Evolutionary conservation across 2,888 invertebrate genomes (phyloP).

Genomic region (Anarsia innoxiella): DNA sequence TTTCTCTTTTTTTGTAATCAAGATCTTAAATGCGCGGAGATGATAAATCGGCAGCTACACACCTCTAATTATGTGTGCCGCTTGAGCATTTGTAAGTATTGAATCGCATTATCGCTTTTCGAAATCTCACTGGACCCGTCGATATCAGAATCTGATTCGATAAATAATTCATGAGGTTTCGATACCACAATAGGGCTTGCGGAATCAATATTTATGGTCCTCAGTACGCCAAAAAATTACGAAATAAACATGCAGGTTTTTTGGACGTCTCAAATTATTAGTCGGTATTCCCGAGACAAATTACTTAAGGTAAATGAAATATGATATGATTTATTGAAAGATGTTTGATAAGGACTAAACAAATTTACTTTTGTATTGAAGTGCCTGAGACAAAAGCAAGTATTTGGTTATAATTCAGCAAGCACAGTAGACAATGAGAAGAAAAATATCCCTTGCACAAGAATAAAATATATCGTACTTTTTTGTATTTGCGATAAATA

Average conservation of each 20-base stretch:
- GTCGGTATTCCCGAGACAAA: no score
- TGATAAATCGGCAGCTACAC: conserved; percentile 29
- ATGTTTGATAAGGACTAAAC: background rate
- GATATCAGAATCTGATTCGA: conserved; percentile 51
- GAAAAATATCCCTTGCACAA: no score
- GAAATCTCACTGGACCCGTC: conserved; percentile 57
- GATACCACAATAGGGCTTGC: conserved; percentile 53
- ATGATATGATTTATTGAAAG: no score
- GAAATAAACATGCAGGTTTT: conserved; percentile 24
- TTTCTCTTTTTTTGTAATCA: conserved; percentile 7
- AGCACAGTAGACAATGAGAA: no score
- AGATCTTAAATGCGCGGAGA: no score
- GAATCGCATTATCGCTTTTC: conserved; percentile 44
- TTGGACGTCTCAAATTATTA: conserved; percentile 16
- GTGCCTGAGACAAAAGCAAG: no score
- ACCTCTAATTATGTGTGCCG: conserved; percentile 40
- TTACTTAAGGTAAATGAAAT: no score
- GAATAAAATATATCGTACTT: no score
- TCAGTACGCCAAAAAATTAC: conserved; percentile 34
- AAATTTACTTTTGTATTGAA: no score
- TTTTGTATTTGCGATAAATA: no score
- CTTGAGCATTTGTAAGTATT: conserved; percentile 40
- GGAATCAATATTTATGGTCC: conserved; percentile 49
- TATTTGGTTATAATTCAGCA: no score
- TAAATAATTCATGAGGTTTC: conserved; percentile 61